Conservation (phyloP, 2,888 invertebrate species). For the Masnerella sp. region DNA sequence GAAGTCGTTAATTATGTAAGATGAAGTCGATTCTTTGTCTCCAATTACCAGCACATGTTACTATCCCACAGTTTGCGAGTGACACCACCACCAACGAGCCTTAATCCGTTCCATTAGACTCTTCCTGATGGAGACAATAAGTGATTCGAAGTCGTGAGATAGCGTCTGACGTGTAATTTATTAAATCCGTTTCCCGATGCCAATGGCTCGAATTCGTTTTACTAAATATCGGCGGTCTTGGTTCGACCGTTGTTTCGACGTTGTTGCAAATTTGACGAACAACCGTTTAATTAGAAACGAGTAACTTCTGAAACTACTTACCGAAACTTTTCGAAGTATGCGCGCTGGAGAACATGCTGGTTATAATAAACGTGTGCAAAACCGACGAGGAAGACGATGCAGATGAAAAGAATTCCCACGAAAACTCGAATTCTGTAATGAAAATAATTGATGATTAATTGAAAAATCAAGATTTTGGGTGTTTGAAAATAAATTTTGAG, state of each 20-base stretch:
- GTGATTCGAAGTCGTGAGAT: conserved; percentile 55
- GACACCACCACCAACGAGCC: conserved; percentile 49
- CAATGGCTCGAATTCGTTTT: background rate
- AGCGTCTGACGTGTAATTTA: conserved; percentile 24
- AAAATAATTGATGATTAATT: conserved; percentile 6
- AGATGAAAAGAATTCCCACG: conserved; percentile 88
- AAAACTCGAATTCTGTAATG: conserved; percentile 87
- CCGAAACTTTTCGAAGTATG: conserved; percentile 89
- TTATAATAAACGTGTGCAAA: conserved; percentile 91
- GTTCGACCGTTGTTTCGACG: too few relatives aligned
- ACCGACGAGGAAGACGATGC: conserved; percentile 88
- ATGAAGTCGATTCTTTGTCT: conserved; percentile 23
- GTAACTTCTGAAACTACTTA: conserved; percentile 46
- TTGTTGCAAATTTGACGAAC: too few relatives aligned
- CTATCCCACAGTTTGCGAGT: conserved; percentile 33
- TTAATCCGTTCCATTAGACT: conserved; percentile 62
- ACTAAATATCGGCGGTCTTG: too few relatives aligned
- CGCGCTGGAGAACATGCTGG: conserved; percentile 88
- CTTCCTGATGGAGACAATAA: conserved; percentile 62
- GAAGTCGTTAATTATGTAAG: conserved; percentile 23
- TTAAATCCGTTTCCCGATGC: conserved; percentile 36
- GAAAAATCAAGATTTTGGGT: too few relatives aligned
- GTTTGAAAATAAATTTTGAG: too few relatives aligned
- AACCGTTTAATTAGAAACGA: too few relatives aligned
- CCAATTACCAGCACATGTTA: conserved; percentile 23